These are phyloP conservation scores for Lamprotornis superbus DNA, from an alignment of 2,113 vertebrate species.

Conservation along the genomic window DNA sequence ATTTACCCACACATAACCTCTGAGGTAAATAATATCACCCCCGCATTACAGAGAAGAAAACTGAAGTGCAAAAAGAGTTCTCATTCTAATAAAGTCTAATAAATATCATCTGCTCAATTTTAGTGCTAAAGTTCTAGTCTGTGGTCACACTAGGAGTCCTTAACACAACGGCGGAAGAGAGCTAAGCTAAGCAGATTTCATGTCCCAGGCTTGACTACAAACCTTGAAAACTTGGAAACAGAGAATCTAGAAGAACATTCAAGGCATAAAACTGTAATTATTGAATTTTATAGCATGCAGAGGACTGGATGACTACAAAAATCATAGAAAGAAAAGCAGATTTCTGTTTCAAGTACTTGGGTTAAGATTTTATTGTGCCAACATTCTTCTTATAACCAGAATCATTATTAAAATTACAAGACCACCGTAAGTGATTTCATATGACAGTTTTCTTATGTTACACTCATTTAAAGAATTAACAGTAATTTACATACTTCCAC, in stretches of 20 bases:
- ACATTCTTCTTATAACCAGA: background rate
- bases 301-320: background rate
- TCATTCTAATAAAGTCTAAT: background rate
- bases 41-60: background rate
- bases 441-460: background rate
- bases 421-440: background rate
- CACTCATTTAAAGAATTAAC: background rate
- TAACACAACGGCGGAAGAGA: background rate
- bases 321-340: background rate
- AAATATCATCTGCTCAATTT: background rate
- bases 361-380: constrained; percentile 3
- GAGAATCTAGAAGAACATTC: background rate
- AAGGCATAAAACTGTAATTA: background rate
- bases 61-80: background rate
- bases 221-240: background rate
- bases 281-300: background rate
- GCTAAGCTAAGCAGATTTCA: background rate
- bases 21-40: background rate
- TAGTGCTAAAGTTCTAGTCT: background rate
- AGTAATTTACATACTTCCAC: background rate
- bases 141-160: background rate
- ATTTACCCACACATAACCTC: background rate
- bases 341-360: background rate
- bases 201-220: background rate
- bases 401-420: background rate